Conservation (phyloP, 2,888 invertebrate genomes). For the Pachliopta kotzebuea region DNA sequence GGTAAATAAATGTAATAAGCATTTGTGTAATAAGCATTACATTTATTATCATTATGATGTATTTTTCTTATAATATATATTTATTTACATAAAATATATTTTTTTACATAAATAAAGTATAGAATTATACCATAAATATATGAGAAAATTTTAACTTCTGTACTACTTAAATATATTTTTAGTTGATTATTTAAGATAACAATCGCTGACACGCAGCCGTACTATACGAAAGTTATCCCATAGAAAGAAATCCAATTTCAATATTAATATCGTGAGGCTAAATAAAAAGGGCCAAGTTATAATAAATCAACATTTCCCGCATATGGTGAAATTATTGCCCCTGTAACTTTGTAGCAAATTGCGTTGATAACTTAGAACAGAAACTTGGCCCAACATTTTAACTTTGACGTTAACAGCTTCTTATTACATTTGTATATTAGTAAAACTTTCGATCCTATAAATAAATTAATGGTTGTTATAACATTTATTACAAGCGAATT, state of each 20-base stretch:
- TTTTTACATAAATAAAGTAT: too few relatives aligned
- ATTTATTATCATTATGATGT: too few relatives aligned
- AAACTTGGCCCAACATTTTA: constrained; percentile 39
- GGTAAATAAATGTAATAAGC: too few relatives aligned
- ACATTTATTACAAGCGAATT: not conserved
- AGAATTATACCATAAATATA: too few relatives aligned
- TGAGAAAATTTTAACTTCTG: too few relatives aligned
- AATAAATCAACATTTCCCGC: constrained; percentile 34
- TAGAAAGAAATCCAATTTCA: not conserved
- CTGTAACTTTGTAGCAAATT: constrained; percentile 38
- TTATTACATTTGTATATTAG: constrained; percentile 6
- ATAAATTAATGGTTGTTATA: not conserved
- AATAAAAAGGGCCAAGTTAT: constrained; percentile 4
- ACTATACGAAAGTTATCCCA: not conserved
- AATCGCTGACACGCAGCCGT: not conserved
- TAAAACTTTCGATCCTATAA: not conserved
- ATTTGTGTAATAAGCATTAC: too few relatives aligned
- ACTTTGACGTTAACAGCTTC: constrained; percentile 42
- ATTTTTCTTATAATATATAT: too few relatives aligned
- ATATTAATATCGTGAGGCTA: constrained; percentile 2
- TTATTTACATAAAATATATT: too few relatives aligned
- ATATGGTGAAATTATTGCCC: constrained; percentile 41
- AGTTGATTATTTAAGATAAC: too few relatives aligned
- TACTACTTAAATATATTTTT: too few relatives aligned
- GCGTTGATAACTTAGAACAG: constrained; percentile 37